Percentiles rank a stretch among this genome's conserved stretches.
phyloP scores from a whole-genome alignment of 2,113 vertebrate genomes.

The Albula goreensis region DNA sequence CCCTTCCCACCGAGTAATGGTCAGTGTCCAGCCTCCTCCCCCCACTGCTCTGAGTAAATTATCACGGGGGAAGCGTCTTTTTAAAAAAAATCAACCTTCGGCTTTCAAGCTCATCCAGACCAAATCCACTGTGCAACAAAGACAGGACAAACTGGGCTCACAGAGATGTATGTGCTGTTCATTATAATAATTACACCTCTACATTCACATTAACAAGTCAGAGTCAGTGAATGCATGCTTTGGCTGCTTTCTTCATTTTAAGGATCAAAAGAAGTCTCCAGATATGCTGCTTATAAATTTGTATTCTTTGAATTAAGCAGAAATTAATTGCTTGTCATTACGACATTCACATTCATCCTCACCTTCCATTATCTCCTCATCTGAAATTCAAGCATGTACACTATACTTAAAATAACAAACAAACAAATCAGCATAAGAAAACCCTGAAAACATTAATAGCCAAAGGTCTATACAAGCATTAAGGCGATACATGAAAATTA shows the following conservation, averaged over 20 bases:
- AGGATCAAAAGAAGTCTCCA: background rate
- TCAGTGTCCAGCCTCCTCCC: conserved; percentile 69
- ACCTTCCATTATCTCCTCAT: background rate
- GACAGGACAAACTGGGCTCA: background rate
- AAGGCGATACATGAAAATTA: conserved; percentile 60
- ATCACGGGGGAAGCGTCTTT: conserved; percentile 67
- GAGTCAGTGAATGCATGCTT: background rate
- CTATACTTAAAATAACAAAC: conserved; percentile 16
- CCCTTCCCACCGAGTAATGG: conserved; percentile 80
- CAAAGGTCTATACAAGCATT: conserved; percentile 26
- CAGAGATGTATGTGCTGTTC: background rate
- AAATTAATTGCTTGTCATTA: background rate
- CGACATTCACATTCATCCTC: background rate
- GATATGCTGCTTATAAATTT: background rate
- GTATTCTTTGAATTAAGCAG: background rate
- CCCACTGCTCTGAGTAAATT: conserved; percentile 72
- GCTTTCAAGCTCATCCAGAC: conserved; percentile 50
- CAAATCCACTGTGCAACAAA: conserved; percentile 48
- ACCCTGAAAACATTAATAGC: conserved; percentile 60
- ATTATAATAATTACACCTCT: background rate
- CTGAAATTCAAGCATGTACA: background rate
- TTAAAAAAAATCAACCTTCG: conserved; percentile 58
- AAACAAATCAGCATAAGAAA: conserved; percentile 34
- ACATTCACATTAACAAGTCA: background rate
- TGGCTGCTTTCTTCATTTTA: background rate